Conservation (phyloP, 2,113 vertebrate species). For the Nothoprocta pentlandii region DNA sequence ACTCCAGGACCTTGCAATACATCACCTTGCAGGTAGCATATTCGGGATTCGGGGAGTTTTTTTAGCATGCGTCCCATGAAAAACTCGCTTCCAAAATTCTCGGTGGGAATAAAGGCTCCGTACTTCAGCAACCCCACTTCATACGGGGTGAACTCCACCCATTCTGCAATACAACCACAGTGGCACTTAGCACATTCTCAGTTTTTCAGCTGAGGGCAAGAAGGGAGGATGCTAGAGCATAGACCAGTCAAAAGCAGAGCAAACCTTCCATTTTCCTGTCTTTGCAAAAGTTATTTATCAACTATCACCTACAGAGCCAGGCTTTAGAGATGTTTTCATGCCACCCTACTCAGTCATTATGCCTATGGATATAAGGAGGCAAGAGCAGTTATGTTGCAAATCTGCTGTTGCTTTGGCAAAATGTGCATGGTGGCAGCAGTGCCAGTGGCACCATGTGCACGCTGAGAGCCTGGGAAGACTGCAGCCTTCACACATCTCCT, state of each 20-base stretch:
- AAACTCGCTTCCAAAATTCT: slow-evolving; percentile 80
- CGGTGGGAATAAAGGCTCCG: slow-evolving; percentile 66
- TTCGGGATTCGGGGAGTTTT: slow-evolving; percentile 69
- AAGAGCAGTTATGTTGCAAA: neutral
- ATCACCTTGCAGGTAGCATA: slow-evolving; percentile 83
- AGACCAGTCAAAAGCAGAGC: neutral
- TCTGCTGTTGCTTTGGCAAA: too few relatives aligned
- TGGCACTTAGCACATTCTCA: neutral
- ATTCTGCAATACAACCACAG: slow-evolving; percentile 69
- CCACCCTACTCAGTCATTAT: neutral
- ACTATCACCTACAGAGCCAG: fast-evolving
- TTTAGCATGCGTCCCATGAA: slow-evolving; percentile 81
- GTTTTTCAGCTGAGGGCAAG: fast-evolving
- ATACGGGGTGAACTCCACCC: slow-evolving; percentile 83
- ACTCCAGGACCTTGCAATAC: neutral
- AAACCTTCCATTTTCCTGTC: neutral
- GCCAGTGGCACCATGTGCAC: neutral
- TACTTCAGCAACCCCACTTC: slow-evolving; percentile 82
- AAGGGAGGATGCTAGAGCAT: neutral
- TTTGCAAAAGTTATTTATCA: neutral
- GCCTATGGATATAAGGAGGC: fast-evolving
- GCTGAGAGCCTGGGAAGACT: fast-evolving
- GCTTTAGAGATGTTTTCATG: neutral
- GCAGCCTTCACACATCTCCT: fast-evolving
- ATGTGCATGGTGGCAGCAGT: neutral